phyloP scores from a whole-genome alignment of 2,797 vertebrate species.

The Chelonia mydas region DNA sequence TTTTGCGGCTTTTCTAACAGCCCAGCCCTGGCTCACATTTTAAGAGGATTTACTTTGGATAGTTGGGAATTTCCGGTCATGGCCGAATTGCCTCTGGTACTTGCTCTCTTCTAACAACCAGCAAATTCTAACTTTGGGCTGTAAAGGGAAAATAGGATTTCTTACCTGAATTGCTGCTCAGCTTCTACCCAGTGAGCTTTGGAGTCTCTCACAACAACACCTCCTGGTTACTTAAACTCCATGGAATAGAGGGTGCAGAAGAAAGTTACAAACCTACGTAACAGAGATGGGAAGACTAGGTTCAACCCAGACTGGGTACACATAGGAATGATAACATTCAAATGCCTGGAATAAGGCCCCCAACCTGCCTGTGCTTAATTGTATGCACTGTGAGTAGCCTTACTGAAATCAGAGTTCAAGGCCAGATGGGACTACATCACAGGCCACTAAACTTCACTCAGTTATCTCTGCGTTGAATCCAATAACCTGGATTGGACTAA shows the following conservation, averaged over 20 bases:
- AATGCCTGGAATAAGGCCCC: not conserved
- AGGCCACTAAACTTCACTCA: not conserved
- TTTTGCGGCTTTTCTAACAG: conserved; percentile 1
- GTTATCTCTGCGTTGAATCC: not conserved
- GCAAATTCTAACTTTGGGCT: conserved; percentile 8
- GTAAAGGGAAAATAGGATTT: conserved; percentile 11
- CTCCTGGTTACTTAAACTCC: not conserved
- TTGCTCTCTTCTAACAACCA: conserved; percentile 21
- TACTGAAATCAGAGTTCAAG: not conserved
- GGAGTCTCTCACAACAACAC: not conserved
- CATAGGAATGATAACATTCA: not conserved
- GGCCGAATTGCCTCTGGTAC: conserved; percentile 24
- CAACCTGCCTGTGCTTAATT: not conserved
- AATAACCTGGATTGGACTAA: too few relatives aligned
- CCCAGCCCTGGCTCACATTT: not conserved
- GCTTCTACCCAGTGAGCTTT: not conserved
- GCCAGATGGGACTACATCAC: not conserved
- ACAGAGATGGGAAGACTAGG: not conserved
- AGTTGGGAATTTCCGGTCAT: conserved; percentile 29
- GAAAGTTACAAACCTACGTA: not conserved
- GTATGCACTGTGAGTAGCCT: not conserved
- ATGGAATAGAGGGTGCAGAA: not conserved
- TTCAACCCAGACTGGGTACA: not conserved
- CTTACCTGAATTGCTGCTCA: not conserved
- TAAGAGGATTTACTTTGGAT: conserved; percentile 35